Percentiles rank a stretch among this genome's conserved stretches.
Conservation (phyloP, 2,113 vertebrate genomes). For the Cinclus cinclus region DNA sequence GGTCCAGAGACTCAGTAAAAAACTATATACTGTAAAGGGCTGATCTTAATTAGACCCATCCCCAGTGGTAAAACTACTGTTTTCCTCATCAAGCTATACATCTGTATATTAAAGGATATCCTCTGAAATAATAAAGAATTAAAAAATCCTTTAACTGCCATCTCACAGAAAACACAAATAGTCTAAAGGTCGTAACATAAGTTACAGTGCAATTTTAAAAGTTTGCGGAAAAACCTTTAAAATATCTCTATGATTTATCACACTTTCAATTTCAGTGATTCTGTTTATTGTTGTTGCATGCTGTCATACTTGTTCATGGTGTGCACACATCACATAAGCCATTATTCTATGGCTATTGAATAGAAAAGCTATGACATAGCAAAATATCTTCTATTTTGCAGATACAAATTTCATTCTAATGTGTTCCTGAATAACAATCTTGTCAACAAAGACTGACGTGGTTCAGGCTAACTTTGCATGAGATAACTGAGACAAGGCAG, state of each 20-base stretch:
- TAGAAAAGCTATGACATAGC: neutral
- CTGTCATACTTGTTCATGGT: neutral
- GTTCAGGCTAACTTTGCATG: neutral
- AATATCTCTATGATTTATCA: neutral
- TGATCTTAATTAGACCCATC: neutral
- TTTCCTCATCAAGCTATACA: neutral
- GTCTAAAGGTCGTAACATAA: neutral
- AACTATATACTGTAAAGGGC: neutral
- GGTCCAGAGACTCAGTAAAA: neutral
- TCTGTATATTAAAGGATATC: neutral
- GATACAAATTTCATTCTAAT: neutral
- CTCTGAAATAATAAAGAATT: neutral
- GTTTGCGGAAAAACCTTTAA: neutral
- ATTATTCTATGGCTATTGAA: neutral
- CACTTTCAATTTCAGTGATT: neutral
- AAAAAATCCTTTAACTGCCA: neutral
- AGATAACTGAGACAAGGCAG: neutral
- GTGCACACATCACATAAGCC: fast-evolving
- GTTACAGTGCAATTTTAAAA: neutral
- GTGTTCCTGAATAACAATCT: neutral
- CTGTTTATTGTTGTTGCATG: neutral
- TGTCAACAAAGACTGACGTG: neutral
- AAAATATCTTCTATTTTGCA: neutral
- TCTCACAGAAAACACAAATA: neutral
- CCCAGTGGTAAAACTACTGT: neutral